A percentile compares a stretch with the other conserved stretches of the same genome.
These are phyloP conservation scores for Oryzaephilus surinamensis DNA, from an alignment of 1,140 invertebrate species.

Conservation along the genomic window DNA sequence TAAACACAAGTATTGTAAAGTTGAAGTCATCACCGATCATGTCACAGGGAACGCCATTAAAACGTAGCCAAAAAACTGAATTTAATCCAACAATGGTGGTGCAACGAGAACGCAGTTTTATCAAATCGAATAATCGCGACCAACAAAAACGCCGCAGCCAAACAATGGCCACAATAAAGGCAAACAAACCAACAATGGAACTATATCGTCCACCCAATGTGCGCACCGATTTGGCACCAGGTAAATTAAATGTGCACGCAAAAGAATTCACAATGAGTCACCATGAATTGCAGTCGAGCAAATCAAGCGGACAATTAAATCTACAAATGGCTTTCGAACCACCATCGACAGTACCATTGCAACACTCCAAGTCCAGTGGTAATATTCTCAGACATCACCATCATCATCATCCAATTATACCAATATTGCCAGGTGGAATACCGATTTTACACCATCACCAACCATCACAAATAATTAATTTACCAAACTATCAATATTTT, in stretches of 20 bases:
- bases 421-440: slow-evolving; percentile 16
- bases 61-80: slow-evolving; percentile 31
- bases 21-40: slow-evolving; percentile 1
- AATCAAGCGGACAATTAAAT: slow-evolving; percentile 49
- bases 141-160: slow-evolving; percentile 41
- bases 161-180: slow-evolving; percentile 39
- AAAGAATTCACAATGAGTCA: slow-evolving; percentile 75
- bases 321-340: slow-evolving; percentile 41
- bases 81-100: slow-evolving; percentile 22
- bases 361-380: slow-evolving; percentile 51
- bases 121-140: slow-evolving; percentile 26
- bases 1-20: neutral
- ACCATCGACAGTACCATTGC: slow-evolving; percentile 36
- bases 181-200: slow-evolving; percentile 68
- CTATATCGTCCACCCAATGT: slow-evolving; percentile 79
- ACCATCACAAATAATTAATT: slow-evolving; percentile 30
- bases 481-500: too few species aligned
- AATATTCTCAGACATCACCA: slow-evolving; percentile 42
- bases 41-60: slow-evolving; percentile 17
- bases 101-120: slow-evolving; percentile 31
- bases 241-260: slow-evolving; percentile 69
- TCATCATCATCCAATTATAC: slow-evolving; percentile 31
- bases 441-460: slow-evolving; percentile 26
- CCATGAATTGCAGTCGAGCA: slow-evolving; percentile 47
- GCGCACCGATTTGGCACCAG: slow-evolving; percentile 32